Conservation (phyloP, 1,140 invertebrate genomes). For the Tetramorium alpestre region DNA sequence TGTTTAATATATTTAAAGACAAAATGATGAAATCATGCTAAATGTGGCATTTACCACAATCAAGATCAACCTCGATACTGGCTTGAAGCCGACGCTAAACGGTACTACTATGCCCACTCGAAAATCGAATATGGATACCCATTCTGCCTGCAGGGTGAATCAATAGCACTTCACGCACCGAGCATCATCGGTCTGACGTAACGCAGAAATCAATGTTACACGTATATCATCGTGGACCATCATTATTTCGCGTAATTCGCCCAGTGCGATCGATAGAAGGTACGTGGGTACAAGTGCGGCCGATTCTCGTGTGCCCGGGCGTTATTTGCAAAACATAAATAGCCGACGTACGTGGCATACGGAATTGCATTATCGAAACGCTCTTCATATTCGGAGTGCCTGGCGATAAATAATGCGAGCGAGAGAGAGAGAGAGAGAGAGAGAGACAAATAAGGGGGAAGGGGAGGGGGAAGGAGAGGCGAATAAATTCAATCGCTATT, state of each 20-base stretch:
- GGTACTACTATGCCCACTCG: slow-evolving; percentile 61
- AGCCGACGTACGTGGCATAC: slow-evolving; percentile 46
- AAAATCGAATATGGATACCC: slow-evolving; percentile 77
- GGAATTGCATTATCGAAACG: slow-evolving; percentile 58
- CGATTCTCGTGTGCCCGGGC: slow-evolving; percentile 41
- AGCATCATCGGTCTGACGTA: slow-evolving; percentile 77
- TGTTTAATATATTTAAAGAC: not conserved
- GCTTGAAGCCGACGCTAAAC: slow-evolving; percentile 62
- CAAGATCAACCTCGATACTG: not conserved
- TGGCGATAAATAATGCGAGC: slow-evolving; percentile 35
- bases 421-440: not conserved
- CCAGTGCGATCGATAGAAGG: slow-evolving; percentile 49
- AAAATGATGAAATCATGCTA: not conserved
- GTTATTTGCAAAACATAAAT: slow-evolving; percentile 59
- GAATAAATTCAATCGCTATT: slow-evolving; percentile 47
- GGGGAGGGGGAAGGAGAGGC: too few relatives aligned
- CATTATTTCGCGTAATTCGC: slow-evolving; percentile 66
- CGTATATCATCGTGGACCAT: slow-evolving; percentile 58
- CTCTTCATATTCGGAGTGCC: slow-evolving; percentile 44
- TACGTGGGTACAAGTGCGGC: not conserved
- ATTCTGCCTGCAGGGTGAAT: slow-evolving; percentile 75
- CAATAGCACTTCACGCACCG: slow-evolving; percentile 79
- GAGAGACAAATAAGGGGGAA: too few relatives aligned
- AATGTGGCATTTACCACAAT: not conserved
- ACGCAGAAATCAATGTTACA: slow-evolving; percentile 73